A percentile compares a stretch with the other conserved stretches of the same genome.
Evolutionary conservation across 2,797 vertebrate species (phyloP).

Genomic region (Schizothorax lantsangensis): DNA sequence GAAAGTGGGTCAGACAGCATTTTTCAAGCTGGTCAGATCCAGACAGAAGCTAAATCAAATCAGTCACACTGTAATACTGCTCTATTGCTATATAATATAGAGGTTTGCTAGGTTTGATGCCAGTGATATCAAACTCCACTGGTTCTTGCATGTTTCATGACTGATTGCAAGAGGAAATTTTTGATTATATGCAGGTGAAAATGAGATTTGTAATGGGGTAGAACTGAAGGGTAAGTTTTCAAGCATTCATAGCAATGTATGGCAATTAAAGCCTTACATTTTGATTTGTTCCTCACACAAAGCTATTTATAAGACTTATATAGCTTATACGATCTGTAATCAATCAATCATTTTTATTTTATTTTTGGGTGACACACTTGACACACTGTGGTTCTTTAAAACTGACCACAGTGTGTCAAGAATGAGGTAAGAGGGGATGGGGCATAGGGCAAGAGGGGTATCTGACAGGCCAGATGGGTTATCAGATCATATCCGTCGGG

Average conservation of each 20-base stretch:
- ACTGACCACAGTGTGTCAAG: background rate
- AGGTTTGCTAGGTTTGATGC: background rate
- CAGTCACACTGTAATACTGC: background rate
- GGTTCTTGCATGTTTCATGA: background rate
- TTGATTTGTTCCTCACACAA: background rate
- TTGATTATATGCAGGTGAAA: background rate
- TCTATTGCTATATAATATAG: background rate
- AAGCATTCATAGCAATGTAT: background rate
- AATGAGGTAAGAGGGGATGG: background rate
- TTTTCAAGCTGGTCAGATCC: background rate
- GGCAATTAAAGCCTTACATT: background rate
- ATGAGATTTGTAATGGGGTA: background rate
- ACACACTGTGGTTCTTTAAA: background rate
- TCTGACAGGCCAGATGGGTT: slow-evolving; percentile 33
- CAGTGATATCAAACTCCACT: background rate
- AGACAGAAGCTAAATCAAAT: slow-evolving; percentile 13
- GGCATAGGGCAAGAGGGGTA: background rate
- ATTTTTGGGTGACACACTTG: background rate
- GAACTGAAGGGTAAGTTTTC: background rate
- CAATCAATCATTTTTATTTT: background rate
- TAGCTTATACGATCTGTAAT: background rate
- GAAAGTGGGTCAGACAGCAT: slow-evolving; percentile 17
- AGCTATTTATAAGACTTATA: background rate
- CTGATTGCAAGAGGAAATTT: background rate
- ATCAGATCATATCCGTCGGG: background rate